phyloP scores from a whole-genome alignment of 2,113 vertebrate genomes.

The Microtus oregoni region DNA sequence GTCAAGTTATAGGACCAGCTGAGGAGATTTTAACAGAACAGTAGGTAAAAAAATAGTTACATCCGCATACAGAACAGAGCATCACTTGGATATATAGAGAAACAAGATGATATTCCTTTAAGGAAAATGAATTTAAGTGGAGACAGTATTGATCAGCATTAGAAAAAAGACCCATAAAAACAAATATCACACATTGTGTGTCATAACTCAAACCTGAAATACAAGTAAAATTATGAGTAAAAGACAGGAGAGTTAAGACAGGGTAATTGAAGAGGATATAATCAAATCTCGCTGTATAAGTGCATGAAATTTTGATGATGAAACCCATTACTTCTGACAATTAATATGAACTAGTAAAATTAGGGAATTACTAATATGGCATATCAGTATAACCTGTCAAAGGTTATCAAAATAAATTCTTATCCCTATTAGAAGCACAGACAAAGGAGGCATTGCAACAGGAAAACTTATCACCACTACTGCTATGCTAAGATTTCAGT shows the following conservation, averaged over 20 bases:
- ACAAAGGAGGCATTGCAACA: not conserved
- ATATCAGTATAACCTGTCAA: not conserved
- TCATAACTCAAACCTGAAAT: not conserved
- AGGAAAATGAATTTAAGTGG: not conserved
- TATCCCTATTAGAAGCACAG: not conserved
- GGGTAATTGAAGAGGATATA: too few species aligned
- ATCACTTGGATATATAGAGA: not conserved
- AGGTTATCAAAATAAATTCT: not conserved
- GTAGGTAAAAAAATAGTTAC: too few species aligned
- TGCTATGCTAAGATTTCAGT: too few species aligned
- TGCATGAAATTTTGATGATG: not conserved
- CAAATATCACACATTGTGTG: not conserved
- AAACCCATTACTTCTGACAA: not conserved
- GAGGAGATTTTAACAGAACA: not conserved
- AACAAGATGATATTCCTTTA: not conserved
- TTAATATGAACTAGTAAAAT: not conserved
- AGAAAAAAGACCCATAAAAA: not conserved
- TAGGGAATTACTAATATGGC: not conserved
- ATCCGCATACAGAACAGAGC: not conserved
- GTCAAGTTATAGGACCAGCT: not conserved
- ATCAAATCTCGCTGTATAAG: not conserved
- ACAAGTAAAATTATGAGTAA: not conserved
- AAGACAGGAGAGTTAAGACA: not conserved
- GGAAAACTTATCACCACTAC: not conserved
- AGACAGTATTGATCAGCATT: not conserved